A percentile compares a stretch with the other conserved stretches of the same genome.
Evolutionary conservation across 2,888 invertebrate species (phyloP).

Genomic region (Tortrix viridana): DNA sequence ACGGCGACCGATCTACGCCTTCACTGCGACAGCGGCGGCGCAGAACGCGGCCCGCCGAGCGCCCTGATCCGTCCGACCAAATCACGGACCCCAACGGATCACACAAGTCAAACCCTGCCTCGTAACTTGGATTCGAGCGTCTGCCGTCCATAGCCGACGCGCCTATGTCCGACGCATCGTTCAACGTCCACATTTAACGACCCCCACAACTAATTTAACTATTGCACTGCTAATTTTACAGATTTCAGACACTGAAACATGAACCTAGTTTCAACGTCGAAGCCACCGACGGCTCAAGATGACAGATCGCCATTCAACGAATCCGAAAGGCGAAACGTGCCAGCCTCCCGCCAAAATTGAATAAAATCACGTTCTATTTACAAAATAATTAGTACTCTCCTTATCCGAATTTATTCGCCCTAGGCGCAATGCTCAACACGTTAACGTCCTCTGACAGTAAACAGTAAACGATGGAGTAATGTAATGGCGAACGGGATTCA

Average conservation of each 20-base stretch:
- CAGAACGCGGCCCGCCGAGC: constrained; percentile 71
- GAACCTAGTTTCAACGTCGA: constrained; percentile 61
- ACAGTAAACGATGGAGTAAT: constrained; percentile 38
- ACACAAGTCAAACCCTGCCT: constrained; percentile 77
- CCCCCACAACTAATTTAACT: constrained; percentile 64
- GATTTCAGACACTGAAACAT: constrained; percentile 64
- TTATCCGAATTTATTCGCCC: constrained; percentile 13
- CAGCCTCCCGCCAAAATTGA: constrained; percentile 78
- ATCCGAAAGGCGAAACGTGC: constrained; percentile 63
- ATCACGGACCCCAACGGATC: constrained; percentile 73
- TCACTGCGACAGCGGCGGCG: constrained; percentile 81
- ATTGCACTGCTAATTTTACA: constrained; percentile 76
- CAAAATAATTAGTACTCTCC: constrained; percentile 52
- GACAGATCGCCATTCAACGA: constrained; percentile 73
- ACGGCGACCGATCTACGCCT: constrained; percentile 78
- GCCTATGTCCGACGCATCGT: constrained; percentile 72
- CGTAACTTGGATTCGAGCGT: constrained; percentile 75
- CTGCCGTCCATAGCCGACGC: constrained; percentile 78
- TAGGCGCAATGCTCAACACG: constrained; percentile 24
- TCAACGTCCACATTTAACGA: constrained; percentile 72
- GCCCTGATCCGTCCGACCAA: constrained; percentile 63
- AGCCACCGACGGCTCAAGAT: constrained; percentile 69
- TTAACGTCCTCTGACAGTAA: constrained; percentile 9
- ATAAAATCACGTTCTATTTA: constrained; percentile 60
- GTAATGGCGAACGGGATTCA: constrained; percentile 46